These are phyloP conservation scores for Perognathus longimembris DNA, from an alignment of 2,113 vertebrate genomes.

Conservation along the genomic window DNA sequence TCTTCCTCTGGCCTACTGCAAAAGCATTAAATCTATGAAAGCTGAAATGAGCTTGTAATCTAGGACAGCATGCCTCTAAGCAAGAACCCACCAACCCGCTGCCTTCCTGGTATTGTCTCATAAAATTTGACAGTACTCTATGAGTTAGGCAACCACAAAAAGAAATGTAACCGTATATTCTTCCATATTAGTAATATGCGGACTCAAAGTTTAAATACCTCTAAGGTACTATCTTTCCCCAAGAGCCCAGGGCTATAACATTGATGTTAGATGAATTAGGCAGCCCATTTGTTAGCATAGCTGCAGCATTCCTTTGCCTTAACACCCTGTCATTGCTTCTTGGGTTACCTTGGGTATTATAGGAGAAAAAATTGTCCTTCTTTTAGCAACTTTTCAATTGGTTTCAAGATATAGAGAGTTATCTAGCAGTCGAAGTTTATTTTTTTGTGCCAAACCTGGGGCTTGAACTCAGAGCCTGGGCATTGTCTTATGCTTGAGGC, in stretches of 20 bases:
- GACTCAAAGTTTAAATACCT: conserved; percentile 55
- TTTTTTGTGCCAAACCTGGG: too few species aligned
- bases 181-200: conserved; percentile 10
- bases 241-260: not conserved
- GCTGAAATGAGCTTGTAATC: conserved; percentile 5
- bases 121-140: not conserved
- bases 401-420: conserved; percentile 4
- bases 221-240: not conserved
- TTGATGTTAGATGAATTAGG: not conserved
- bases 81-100: not conserved
- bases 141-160: not conserved
- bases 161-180: conserved; percentile 21
- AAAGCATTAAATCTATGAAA: not conserved
- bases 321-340: not conserved
- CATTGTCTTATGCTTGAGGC: too few species aligned
- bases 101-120: not conserved
- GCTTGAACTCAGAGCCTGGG: too few species aligned
- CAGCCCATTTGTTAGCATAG: not conserved
- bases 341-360: not conserved
- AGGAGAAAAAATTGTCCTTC: not conserved
- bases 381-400: conserved; percentile 13
- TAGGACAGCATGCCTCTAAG: not conserved
- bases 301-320: not conserved
- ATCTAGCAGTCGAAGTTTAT: not conserved
- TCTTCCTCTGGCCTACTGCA: not conserved